A percentile compares a stretch with the other conserved stretches of the same genome.
These are phyloP conservation scores for Microctenopoma stevenorrisi DNA, from an alignment of 2,797 vertebrate species.

Conservation along the genomic window DNA sequence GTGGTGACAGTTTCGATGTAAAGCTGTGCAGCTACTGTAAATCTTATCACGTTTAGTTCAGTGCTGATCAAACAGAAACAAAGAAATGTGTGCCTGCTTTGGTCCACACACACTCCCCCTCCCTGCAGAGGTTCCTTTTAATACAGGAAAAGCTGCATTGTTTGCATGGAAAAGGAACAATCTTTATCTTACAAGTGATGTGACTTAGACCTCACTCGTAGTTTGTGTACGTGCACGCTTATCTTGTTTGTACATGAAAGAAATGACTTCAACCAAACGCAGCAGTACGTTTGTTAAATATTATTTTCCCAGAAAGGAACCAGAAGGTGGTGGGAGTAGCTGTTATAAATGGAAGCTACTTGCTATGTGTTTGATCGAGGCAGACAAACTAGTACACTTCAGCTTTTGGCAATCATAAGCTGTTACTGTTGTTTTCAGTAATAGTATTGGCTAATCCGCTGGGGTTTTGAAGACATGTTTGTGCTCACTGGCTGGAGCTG, in stretches of 20 bases:
- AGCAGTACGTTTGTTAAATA: constrained; percentile 78
- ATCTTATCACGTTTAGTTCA: constrained; percentile 20
- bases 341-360: constrained; percentile 54
- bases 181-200: constrained; percentile 53
- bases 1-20: constrained; percentile 11
- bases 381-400: constrained; percentile 45
- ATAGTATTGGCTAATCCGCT: constrained; percentile 35
- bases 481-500: constrained; percentile 29
- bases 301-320: constrained; percentile 73
- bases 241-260: constrained; percentile 78
- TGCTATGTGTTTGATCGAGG: constrained; percentile 46
- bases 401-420: constrained; percentile 38
- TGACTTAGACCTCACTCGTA: constrained; percentile 51
- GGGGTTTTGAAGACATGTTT: constrained; percentile 46
- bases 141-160: constrained; percentile 28
- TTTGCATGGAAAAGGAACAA: constrained; percentile 24
- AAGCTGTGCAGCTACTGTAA: constrained; percentile 21
- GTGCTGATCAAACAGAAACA: constrained; percentile 41
- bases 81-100: constrained; percentile 27
- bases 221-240: constrained; percentile 60
- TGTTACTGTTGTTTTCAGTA: constrained; percentile 53
- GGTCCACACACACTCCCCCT: neutral
- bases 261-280: constrained; percentile 74
- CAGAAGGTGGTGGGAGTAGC: constrained; percentile 58
- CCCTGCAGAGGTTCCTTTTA: constrained; percentile 30